Base-by-base conservation (phyloP, 2,888 invertebrate species). In the Eupithecia vulgata region DNA sequence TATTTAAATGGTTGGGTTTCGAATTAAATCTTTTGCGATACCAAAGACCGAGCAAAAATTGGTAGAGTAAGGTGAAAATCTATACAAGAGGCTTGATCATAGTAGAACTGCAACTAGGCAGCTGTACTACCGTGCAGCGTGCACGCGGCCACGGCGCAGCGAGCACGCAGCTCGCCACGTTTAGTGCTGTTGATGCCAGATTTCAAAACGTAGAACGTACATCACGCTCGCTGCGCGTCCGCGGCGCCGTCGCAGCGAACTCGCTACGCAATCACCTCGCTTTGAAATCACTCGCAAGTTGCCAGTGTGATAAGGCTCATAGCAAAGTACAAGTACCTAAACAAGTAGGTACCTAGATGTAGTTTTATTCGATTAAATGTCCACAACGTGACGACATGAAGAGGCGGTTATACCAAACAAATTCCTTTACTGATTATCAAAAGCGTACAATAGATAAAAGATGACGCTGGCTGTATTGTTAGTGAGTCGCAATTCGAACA, bases 391-490 rank as follows among this genome's bases (percentile, higher is more conserved):
- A 78, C 75, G 74, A 78, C 75, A 81, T 82, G 83, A 84, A 81
- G 80, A 74, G 76, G 81, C 81, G 81, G 82, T 82, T 79, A 82
- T 81, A 84, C 83, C 82, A 84, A 85, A 81, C 82, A 80, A 82
- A 81, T 85, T 85, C 84, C 66, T 89, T 90, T 91, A 93, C 91
- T 92, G 91, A 91, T 92, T 90, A 91, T 90, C 87, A 91, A 90
- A 88, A 84, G 87, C 86, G 85, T 83, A 93, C 92, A 93, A 93
- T 92, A 93, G 92, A 90, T 90, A 88, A 90, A 90, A 91, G 91
- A 93, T 94, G 93, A 93, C 93, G 93, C 88, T 93, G 90, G 83
- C 80, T 83, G 90, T 90, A 91, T 91, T 92, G 92, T 91, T 88
- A 88, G 87, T 89, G 86, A 88, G 89, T 88, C 88, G 87, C 87